Base-by-base conservation (phyloP, 2,113 vertebrate genomes). In the Ctenomys sociabilis region DNA sequence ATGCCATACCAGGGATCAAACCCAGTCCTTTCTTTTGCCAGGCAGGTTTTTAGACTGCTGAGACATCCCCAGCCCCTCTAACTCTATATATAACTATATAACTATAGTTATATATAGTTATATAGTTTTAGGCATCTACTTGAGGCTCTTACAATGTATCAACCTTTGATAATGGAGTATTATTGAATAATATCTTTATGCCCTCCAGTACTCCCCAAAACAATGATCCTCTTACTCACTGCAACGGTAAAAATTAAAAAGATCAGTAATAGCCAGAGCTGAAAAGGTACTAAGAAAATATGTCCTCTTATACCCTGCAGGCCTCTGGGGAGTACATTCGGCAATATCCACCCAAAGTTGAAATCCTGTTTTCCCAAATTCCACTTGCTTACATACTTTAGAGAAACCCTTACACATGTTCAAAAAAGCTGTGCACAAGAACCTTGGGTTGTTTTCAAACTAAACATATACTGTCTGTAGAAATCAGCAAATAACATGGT, bases 81-180 rank as follows among this genome's bases (percentile, higher is more conserved):
- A 63, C 49, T 40, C 40, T 52, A 11, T 52, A 22, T 40, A 37
- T 32, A 66, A 11, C 9, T 64, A 64, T 64, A 64, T 64, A 30
- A 30, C 30, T 64, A 64, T 28, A 64, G 45, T 30, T 40, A 75
- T 30, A 10, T 63, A 22, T 40, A 30, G 30, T 22, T 35, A 77
- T 73, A 28, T 68, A 19, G 3, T 28, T 80, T 82, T 28, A 82
- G 32, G 3, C 2, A 70, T 68, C 17, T 9, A 19, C 22, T 7
- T 13, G 19, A 40, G 49, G 35, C 8, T 66, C 24, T 59, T 45
- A 43, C 9, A 57, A 63, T 30, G 12, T 64, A 64, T 37, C 49
- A 7, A 12, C 11, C 26, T 1, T 32, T 4, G 43, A 40, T 40
- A 28, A 49, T 52, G 32, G 24, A 1, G 0, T 2, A n/a, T 43